phyloP scores from a whole-genome alignment of 1,140 invertebrate genomes.

The Eumeta japonica region DNA sequence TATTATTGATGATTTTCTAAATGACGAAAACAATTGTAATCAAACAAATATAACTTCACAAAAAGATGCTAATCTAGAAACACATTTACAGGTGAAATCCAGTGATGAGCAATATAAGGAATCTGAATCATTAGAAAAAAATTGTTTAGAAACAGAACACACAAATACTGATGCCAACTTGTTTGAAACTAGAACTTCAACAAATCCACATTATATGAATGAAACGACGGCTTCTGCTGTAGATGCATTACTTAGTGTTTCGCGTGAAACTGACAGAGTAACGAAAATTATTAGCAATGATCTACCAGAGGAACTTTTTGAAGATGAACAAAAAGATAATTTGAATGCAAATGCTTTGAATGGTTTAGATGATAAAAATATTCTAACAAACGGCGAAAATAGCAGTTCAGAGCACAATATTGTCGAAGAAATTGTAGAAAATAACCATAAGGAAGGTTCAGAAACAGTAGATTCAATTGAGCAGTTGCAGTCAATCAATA shows the following conservation, averaged over 20 bases:
- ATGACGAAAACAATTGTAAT: no score
- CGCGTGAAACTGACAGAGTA: conserved; percentile 42
- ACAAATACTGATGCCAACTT: neutral
- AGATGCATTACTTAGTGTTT: conserved; percentile 44
- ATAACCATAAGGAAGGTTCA: no score
- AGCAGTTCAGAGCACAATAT: neutral
- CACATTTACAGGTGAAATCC: no score
- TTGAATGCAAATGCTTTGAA: neutral
- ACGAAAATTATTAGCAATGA: conserved; percentile 43
- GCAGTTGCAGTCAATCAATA: no score
- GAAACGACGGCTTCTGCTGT: conserved; percentile 47
- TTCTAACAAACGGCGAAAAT: neutral
- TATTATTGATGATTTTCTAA: no score
- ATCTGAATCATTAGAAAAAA: no score
- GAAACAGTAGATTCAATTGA: no score
- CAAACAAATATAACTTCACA: no score
- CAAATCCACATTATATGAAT: conserved; percentile 35
- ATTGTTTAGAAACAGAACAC: neutral
- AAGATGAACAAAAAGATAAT: conserved; percentile 26
- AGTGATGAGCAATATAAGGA: no score
- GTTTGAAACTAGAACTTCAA: no score
- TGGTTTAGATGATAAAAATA: neutral
- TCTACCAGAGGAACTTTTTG: conserved; percentile 48
- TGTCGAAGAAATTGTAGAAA: neutral
- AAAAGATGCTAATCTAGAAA: no score